These are phyloP conservation scores for Petrosia ficiformis DNA, from an alignment of 37 sponge, comb jelly and placozoan species.

Conservation along the genomic window DNA sequence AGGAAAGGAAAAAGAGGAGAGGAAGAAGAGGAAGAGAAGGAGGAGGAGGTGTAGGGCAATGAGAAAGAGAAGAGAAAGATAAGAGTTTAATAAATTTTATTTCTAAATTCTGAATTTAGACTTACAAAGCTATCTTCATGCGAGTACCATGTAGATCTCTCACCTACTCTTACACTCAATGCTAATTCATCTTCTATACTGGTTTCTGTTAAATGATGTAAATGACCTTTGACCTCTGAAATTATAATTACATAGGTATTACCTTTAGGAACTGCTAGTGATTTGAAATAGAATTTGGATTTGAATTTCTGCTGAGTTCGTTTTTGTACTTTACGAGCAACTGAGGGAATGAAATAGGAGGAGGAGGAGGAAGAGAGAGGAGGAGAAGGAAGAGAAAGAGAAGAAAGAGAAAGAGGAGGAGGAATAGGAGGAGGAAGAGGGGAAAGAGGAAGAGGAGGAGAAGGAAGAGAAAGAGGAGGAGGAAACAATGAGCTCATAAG, in stretches of 20 bases:
- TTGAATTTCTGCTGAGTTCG: neutral
- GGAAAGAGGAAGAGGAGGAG: too few relatives aligned
- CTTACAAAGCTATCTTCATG: slow-evolving; percentile 45
- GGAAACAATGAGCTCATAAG: neutral
- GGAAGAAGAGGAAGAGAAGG: neutral
- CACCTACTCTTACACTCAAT: neutral
- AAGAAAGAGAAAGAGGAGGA: neutral
- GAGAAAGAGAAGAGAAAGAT: neutral
- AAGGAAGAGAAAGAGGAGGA: neutral
- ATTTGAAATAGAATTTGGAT: neutral
- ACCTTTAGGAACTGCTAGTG: neutral
- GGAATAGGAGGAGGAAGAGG: too few relatives aligned
- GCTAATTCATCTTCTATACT: neutral
- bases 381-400: neutral
- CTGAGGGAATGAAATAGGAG: neutral
- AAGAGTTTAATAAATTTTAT: neutral
- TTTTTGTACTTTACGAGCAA: neutral
- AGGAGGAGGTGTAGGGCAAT: neutral
- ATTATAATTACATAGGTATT: too few relatives aligned
- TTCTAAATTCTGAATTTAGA: neutral
- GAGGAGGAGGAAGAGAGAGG: neutral
- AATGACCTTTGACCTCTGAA: too few relatives aligned
- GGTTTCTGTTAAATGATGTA: too few relatives aligned
- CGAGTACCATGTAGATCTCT: slow-evolving; percentile 17
- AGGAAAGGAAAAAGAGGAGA: neutral